A percentile compares a stretch with the other conserved stretches of the same genome.
Conservation (phyloP, 2,888 invertebrate species). For the Geophilus truncorum region DNA sequence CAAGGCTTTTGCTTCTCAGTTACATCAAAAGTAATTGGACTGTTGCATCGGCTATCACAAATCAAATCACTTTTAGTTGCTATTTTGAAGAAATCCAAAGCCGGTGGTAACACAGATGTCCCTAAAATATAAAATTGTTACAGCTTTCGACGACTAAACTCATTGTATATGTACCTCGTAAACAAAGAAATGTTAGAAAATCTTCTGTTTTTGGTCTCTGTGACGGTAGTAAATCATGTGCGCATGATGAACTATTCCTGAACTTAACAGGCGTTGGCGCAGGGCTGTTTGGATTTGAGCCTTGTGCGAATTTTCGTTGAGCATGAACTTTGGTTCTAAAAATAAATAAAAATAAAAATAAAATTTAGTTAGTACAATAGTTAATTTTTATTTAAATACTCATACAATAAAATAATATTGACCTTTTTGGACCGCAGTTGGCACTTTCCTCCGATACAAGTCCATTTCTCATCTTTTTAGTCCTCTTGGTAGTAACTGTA, state of each 20-base stretch:
- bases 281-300: conserved; percentile 59
- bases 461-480: conserved; percentile 33
- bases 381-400: neutral
- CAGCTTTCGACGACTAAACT: no score
- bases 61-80: conserved; percentile 45
- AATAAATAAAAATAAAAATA: conserved; percentile 40
- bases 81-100: conserved; percentile 63
- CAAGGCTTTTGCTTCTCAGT: conserved; percentile 9
- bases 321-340: conserved; percentile 72
- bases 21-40: conserved; percentile 36
- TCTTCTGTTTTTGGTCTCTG: conserved; percentile 75
- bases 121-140: conserved; percentile 47
- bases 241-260: conserved; percentile 40
- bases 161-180: conserved; percentile 59
- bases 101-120: conserved; percentile 65
- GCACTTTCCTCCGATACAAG: conserved; percentile 35
- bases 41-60: conserved; percentile 40
- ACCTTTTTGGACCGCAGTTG: conserved; percentile 40
- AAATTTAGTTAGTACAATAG: neutral
- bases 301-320: conserved; percentile 82
- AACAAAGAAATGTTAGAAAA: conserved; percentile 76
- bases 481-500: conserved; percentile 34
- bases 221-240: conserved; percentile 40
- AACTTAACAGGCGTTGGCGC: conserved; percentile 58
- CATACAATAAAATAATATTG: neutral